phyloP scores from a whole-genome alignment of 2,113 vertebrate species.

The Odocoileus virginianus region DNA sequence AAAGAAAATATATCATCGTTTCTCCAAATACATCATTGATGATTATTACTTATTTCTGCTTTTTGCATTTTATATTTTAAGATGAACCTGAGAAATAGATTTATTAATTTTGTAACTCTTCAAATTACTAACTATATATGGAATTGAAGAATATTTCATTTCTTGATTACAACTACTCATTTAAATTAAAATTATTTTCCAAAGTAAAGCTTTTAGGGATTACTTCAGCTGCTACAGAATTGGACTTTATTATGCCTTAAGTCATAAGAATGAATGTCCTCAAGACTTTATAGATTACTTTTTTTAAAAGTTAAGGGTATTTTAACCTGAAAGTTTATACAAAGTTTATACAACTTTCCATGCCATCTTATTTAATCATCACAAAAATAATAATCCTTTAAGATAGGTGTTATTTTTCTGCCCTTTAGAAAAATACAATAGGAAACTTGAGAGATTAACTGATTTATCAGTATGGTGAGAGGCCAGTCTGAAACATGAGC shows the following conservation, averaged over 20 bases:
- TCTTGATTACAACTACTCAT: conserved; percentile 44
- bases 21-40: neutral
- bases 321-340: neutral
- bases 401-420: neutral
- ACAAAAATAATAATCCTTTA: neutral
- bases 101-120: neutral
- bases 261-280: neutral
- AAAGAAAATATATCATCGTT: neutral
- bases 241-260: neutral
- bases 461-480: neutral
- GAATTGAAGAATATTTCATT: conserved; percentile 26
- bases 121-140: neutral
- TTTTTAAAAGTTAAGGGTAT: neutral
- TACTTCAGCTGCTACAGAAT: neutral
- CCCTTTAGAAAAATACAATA: neutral
- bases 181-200: neutral
- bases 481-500: neutral
- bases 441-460: neutral
- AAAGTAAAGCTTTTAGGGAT: neutral
- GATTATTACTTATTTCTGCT: neutral
- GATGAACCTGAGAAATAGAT: neutral
- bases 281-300: neutral
- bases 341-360: neutral
- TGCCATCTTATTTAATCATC: neutral
- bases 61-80: conserved; percentile 17